Evolutionary conservation across 2,113 vertebrate genomes (phyloP).

Genomic region (Laterallus jamaicensis): DNA sequence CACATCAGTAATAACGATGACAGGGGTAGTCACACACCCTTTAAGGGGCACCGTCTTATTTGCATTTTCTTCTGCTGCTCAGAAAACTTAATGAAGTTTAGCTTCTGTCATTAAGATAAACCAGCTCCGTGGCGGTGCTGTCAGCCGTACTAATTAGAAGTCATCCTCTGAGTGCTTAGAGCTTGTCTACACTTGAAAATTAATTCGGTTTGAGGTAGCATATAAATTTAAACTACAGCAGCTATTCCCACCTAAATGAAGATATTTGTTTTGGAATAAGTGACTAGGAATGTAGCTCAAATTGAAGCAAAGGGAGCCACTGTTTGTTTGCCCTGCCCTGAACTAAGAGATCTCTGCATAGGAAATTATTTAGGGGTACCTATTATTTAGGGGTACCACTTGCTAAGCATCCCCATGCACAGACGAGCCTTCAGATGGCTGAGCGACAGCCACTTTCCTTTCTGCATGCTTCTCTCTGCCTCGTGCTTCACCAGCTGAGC

Average conservation of each 20-base stretch:
- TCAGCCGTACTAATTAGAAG: conserved; percentile 39
- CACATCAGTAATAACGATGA: conserved; percentile 4
- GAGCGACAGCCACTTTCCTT: neutral
- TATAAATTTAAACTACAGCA: conserved; percentile 2
- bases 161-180: conserved; percentile 31
- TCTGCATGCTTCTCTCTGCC: neutral
- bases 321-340: neutral
- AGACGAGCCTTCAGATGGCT: neutral
- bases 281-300: neutral
- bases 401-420: neutral
- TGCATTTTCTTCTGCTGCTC: conserved; percentile 27
- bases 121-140: neutral
- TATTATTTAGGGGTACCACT: neutral
- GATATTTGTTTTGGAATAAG: neutral
- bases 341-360: neutral
- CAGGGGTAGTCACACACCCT: neutral
- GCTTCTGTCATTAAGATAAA: conserved; percentile 56
- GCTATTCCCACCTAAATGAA: neutral
- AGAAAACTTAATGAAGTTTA: conserved; percentile 50
- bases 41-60: conserved; percentile 19
- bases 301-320: neutral
- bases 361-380: neutral
- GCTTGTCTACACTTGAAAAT: conserved; percentile 46
- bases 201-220: neutral
- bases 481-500: conserved; percentile 5